Percentiles rank a stretch among this genome's conserved stretches.
Evolutionary conservation across 2,797 vertebrate species (phyloP).

Genomic region (Myripristis murdjan): DNA sequence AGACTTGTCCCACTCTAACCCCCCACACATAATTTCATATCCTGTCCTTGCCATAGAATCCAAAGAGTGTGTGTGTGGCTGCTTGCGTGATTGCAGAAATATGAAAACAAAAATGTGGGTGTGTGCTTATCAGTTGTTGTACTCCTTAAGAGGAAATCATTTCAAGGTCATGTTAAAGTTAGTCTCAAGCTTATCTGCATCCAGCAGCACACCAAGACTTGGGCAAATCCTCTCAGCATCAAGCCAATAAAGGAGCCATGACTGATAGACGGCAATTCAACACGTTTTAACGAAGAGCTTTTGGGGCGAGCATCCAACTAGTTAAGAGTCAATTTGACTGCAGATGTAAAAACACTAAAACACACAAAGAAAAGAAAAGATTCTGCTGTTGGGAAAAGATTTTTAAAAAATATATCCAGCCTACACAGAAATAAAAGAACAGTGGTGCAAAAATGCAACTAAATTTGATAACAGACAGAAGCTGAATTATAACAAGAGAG

Average conservation of each 20-base stretch:
- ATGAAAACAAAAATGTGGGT: conserved; percentile 76
- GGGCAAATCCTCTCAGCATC: conserved; percentile 5
- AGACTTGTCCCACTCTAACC: neutral
- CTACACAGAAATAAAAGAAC: neutral
- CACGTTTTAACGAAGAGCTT: neutral
- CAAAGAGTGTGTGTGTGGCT: conserved; percentile 38
- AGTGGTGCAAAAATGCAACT: neutral
- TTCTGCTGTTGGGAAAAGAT: neutral
- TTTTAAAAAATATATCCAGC: neutral
- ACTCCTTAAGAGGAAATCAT: conserved; percentile 76
- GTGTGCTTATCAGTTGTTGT: conserved; percentile 63
- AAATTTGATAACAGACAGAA: neutral
- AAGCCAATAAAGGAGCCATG: neutral
- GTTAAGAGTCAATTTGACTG: neutral
- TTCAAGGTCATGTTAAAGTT: conserved; percentile 76
- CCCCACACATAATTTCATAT: conserved; percentile 10
- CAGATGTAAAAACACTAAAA: neutral
- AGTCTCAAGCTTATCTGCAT: conserved; percentile 63
- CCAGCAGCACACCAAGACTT: conserved; percentile 37
- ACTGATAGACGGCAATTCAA: conserved; percentile 3
- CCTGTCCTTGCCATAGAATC: conserved; percentile 21
- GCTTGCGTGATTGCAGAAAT: conserved; percentile 60
- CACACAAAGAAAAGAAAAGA: neutral
- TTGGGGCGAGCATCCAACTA: neutral
- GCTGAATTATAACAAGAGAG: neutral